Percentiles rank a stretch among this genome's conserved stretches.
phyloP scores from a whole-genome alignment of 2,797 vertebrate genomes.

The Columba guinea region DNA sequence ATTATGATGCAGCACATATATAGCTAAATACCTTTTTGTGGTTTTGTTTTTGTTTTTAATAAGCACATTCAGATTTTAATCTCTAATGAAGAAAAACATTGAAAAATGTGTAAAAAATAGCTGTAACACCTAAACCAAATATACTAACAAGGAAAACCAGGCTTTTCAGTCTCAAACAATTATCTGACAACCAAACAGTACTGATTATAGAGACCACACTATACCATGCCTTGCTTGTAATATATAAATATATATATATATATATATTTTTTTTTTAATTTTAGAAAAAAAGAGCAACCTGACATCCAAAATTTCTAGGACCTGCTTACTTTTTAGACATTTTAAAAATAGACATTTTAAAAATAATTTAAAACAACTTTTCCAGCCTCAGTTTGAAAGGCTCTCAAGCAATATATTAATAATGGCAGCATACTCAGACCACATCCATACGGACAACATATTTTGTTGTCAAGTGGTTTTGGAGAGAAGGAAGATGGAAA shows the following conservation, averaged over 20 bases:
- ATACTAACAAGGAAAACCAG: neutral
- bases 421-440: fast-evolving
- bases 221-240: neutral
- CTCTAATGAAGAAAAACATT: neutral
- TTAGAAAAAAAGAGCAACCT: neutral
- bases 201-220: neutral
- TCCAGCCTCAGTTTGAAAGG: neutral
- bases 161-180: neutral
- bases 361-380: neutral
- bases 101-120: neutral
- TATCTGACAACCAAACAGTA: neutral
- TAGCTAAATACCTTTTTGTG: neutral
- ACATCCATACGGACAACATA: neutral
- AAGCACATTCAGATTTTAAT: neutral
- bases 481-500: neutral
- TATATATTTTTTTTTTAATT: neutral
- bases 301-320: neutral
- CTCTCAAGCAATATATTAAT: neutral
- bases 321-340: neutral
- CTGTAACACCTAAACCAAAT: neutral
- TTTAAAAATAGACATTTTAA: neutral
- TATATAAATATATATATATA: neutral
- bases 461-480: neutral
- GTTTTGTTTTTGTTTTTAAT: neutral
- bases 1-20: neutral